Evolutionary conservation across 2,888 invertebrate genomes (phyloP).

Genomic region (Limenitis camilla): DNA sequence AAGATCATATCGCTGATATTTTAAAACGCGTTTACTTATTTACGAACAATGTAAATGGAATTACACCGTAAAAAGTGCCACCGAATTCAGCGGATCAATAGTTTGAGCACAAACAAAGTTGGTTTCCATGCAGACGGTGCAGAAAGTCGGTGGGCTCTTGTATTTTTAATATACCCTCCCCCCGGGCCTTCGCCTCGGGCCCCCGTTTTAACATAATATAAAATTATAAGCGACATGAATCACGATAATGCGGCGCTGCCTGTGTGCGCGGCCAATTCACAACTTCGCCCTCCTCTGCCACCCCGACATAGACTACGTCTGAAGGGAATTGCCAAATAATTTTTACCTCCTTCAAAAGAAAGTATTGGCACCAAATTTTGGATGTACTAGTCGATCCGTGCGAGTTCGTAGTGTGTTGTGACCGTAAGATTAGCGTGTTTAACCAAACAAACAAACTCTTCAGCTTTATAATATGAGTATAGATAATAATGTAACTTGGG

Average conservation of each 20-base stretch:
- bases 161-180: constrained; percentile 68
- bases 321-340: constrained; percentile 1
- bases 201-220: constrained; percentile 72
- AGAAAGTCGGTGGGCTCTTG: constrained; percentile 59
- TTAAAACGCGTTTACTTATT: constrained; percentile 8
- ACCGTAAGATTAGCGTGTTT: too few relatives aligned
- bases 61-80: constrained; percentile 27
- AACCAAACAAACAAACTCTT: too few relatives aligned
- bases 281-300: constrained; percentile 49
- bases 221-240: constrained; percentile 75
- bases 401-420: too few relatives aligned
- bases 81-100: constrained; percentile 54
- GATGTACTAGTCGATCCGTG: too few relatives aligned
- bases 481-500: too few relatives aligned
- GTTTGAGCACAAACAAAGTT: constrained; percentile 62
- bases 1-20: neutral
- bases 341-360: neutral
- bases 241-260: constrained; percentile 68
- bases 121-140: constrained; percentile 63
- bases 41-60: constrained; percentile 17
- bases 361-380: too few relatives aligned
- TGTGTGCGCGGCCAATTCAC: constrained; percentile 69
- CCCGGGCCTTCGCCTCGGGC: constrained; percentile 34
- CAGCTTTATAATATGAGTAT: too few relatives aligned
- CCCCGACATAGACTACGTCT: constrained; percentile 23